Evolutionary conservation across 1,140 invertebrate species (phyloP), one percentile per base, ranked within the genome.

Genomic region (Parasteatoda tepidariorum): DNA sequence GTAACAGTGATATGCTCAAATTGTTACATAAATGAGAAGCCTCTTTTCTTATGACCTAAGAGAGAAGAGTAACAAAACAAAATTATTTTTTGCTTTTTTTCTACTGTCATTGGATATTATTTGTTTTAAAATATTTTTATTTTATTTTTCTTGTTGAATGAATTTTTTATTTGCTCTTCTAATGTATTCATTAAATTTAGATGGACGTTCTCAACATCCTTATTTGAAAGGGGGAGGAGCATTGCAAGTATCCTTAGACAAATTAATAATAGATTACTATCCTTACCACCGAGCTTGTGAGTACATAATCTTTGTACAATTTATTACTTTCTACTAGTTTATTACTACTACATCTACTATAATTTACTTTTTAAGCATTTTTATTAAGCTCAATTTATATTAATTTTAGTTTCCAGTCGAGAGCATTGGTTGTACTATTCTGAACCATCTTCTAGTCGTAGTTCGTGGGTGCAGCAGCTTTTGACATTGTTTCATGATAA

Each of bases 261-360:
- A 94, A 88, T 94, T 99, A 88, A 94, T 97, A 88, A 90, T 99
- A 11, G 98, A 99, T 89, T 95, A 97, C 88, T 99, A 99, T 91
- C 98, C 98, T 0, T 99, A 98, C 91, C 96, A 98, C 89, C 92
- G 96, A 86, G 96, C 97, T 78, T 92, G 90, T 89, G 85, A 86
- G 84, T 84, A 82, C 54, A 6, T 28, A 15, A 2, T 28, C 24
- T 59, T 38, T 18, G 24, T 76, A 64, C 28, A 0, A 13, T 30
- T 34, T 26, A 26, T 41, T 1, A 28, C 18, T 6, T 76, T 61
- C 7, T 3, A 62, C 62, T 41, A 41, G 7, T 48, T 22, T 48
- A 68, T 41, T 48, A 41, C 48, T 55, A 18, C 48, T 55, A 18
- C 22, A 18, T 18, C 48, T 55, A 3, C 3, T 55, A 2, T 2